Evolutionary conservation across 2,113 vertebrate genomes (phyloP), one percentile per base, ranked within the genome.

Genomic region (Abramis brama): DNA sequence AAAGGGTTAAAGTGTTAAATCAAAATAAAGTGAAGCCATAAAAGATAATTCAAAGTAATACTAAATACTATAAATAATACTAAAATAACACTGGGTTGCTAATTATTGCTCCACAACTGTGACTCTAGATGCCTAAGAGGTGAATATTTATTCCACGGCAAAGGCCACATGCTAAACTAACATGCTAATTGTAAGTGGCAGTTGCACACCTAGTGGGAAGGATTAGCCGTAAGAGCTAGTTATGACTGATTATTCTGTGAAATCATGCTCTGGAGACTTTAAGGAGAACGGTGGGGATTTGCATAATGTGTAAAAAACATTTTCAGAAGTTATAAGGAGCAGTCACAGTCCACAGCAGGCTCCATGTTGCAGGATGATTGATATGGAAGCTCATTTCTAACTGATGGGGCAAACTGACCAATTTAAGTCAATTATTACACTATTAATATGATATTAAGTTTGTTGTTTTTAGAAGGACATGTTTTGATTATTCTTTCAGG

Each of bases 191-290:
- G 59, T 80, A 45, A 80, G 39, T 64, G 79, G 59, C 79, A 64
- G 59, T 80, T 80, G 59, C n/a, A 64, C 39, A 47, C 59, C 47
- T 60, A 64, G 39, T 47, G 39, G 79, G 39, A 64, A 47, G 59
- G 36, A 80, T 80, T 80, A 64, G 59, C 79, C 47, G 59, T 80
- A 45, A 64, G 59, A 80, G 39, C 79, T 64, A 64, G 59, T 64
- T 80, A 80, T 64, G 39, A 47, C 79, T 64, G 79, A 80, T 80
- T 64, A 80, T 80, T 47, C 79, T 47, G 36, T 62, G 60, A 80
- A 64, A 80, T 80, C 36, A 80, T n/a, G n/a, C 79, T 80, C 39
- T 64, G 79, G n/a, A 80, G 36, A 45, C 39, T 45, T 80, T 80
- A 62, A 79, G n/a, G 39, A 62, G 23, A n/a, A 74, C 1, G 5